Conservation (phyloP, 2,888 invertebrate species). For the Cheilosia impressa region DNA sequence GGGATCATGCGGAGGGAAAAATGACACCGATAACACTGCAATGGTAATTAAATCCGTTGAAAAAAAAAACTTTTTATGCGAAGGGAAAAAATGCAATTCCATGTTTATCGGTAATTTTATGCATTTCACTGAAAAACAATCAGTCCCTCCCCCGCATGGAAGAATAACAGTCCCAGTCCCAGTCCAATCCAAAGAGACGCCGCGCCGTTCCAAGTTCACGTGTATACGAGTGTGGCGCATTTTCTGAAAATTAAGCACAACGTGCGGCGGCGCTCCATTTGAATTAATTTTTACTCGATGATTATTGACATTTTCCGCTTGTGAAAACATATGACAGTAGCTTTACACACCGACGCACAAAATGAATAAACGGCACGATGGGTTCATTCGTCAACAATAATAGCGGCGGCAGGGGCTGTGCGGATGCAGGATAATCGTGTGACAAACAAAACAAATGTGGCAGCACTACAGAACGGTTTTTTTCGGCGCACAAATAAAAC, state of each 20-base stretch:
- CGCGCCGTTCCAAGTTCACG: too few species aligned
- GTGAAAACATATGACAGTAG: slow-evolving; percentile 53
- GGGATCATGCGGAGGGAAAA: slow-evolving; percentile 4
- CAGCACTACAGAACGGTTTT: background rate
- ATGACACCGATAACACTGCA: slow-evolving; percentile 6
- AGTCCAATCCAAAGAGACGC: background rate
- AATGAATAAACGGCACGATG: slow-evolving; percentile 10
- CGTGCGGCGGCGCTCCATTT: slow-evolving; percentile 16
- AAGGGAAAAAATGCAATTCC: slow-evolving; percentile 22
- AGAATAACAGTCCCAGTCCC: too few species aligned
- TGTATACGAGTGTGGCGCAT: background rate
- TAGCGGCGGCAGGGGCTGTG: background rate
- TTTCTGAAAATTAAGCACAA: slow-evolving; percentile 27
- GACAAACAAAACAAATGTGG: background rate
- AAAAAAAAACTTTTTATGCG: slow-evolving; percentile 11
- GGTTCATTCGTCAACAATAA: slow-evolving; percentile 30
- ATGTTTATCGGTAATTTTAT: slow-evolving; percentile 48
- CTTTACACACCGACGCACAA: slow-evolving; percentile 14
- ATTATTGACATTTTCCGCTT: slow-evolving; percentile 56
- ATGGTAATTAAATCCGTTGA: slow-evolving; percentile 57
- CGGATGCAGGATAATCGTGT: background rate
- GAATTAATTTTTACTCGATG: slow-evolving; percentile 51
- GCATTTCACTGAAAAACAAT: slow-evolving; percentile 31
- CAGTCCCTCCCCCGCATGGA: background rate
- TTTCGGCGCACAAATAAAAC: background rate